Evolutionary conservation across 2,797 vertebrate species (phyloP).

Genomic region (Molossus alvarezi): DNA sequence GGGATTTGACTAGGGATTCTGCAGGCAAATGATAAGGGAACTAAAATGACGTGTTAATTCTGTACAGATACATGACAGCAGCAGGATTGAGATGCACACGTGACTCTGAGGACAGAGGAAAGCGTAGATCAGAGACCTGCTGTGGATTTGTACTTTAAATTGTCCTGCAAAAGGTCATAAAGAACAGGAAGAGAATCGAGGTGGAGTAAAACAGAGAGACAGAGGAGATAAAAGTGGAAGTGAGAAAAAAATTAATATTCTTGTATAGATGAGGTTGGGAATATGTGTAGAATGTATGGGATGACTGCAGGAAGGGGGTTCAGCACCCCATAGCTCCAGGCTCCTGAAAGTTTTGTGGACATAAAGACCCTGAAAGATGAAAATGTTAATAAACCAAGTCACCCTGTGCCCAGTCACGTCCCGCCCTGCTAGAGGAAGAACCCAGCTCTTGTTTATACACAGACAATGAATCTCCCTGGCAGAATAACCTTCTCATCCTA

Average conservation of each 20-base stretch:
- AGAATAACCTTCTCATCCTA: slow-evolving; percentile 33
- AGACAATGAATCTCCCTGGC: slow-evolving; percentile 50
- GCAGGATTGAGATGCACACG: slow-evolving; percentile 34
- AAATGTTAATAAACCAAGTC: slow-evolving; percentile 4
- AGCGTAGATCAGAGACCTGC: not conserved
- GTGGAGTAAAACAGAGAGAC: not conserved
- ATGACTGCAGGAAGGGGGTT: accelerated
- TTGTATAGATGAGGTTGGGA: not conserved
- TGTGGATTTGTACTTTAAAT: not conserved
- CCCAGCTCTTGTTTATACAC: not conserved
- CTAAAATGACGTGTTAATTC: slow-evolving; percentile 66
- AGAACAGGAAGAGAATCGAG: not conserved
- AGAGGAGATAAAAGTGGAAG: not conserved
- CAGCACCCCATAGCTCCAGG: too few relatives aligned
- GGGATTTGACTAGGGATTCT: slow-evolving; percentile 76
- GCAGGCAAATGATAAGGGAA: slow-evolving; percentile 62
- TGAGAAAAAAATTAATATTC: not conserved
- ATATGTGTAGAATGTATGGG: not conserved
- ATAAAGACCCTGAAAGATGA: not conserved
- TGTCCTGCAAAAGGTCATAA: not conserved
- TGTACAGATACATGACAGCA: slow-evolving; percentile 13
- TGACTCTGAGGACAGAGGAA: slow-evolving; percentile 43
- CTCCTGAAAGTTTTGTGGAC: not conserved
- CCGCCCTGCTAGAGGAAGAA: not conserved
- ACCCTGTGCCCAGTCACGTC: not conserved